Conservation (phyloP, 2,113 vertebrate genomes). For the Nesoenas mayeri region DNA sequence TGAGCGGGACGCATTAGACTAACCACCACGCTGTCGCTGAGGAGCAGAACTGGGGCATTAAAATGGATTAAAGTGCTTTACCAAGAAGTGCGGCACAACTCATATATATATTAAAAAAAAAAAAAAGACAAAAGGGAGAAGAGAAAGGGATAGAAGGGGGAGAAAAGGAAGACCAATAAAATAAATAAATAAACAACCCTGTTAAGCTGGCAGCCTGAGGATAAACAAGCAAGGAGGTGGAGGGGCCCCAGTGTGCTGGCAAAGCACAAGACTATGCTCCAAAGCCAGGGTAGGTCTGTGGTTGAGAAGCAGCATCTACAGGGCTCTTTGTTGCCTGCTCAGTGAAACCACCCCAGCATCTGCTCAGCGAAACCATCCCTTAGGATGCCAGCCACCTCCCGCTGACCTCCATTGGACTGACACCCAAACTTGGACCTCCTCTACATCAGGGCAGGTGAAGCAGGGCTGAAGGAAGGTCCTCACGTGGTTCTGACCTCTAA, state of each 20-base stretch:
- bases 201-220: conserved; percentile 66
- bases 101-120: conserved; percentile 14
- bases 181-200: conserved; percentile 39
- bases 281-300: background rate
- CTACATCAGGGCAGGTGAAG: rapidly evolving
- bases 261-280: rapidly evolving
- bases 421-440: background rate
- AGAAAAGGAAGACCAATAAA: background rate
- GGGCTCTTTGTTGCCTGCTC: background rate
- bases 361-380: background rate
- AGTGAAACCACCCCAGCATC: background rate
- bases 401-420: rapidly evolving
- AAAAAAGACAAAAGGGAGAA: conserved; percentile 15
- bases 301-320: background rate
- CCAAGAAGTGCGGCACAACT: conserved; percentile 79
- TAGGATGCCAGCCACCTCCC: background rate
- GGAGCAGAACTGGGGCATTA: conserved; percentile 79
- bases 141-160: background rate
- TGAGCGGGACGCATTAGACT: conserved; percentile 84
- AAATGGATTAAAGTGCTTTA: conserved; percentile 87
- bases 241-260: background rate
- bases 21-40: conserved; percentile 80
- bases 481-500: background rate
- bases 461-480: background rate
- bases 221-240: conserved; percentile 26